Percentiles rank a stretch among this genome's conserved stretches.
phyloP scores from a whole-genome alignment of 2,113 vertebrate species.

The Odocoileus hemionus region DNA sequence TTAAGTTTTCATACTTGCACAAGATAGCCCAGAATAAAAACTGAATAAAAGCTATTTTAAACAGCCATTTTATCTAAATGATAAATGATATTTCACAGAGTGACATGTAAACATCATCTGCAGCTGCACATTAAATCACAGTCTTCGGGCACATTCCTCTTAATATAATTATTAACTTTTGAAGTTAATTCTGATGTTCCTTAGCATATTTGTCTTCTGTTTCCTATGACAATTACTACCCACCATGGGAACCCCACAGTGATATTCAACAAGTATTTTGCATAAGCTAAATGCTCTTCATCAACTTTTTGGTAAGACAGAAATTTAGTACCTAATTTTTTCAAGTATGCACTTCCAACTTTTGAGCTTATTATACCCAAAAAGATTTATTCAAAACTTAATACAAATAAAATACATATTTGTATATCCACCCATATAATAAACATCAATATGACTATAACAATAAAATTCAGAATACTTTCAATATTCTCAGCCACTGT shows the following conservation, averaged over 20 bases:
- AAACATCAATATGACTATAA: not conserved
- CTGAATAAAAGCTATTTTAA: not conserved
- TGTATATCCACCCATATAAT: not conserved
- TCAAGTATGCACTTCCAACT: not conserved
- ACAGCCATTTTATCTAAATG: slow-evolving; percentile 30
- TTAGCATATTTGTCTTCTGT: not conserved
- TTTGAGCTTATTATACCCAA: not conserved
- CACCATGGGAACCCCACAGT: not conserved
- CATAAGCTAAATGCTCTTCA: not conserved
- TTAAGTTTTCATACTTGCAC: not conserved
- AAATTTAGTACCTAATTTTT: not conserved
- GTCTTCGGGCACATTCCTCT: slow-evolving; percentile 21
- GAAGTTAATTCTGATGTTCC: not conserved
- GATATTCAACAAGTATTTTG: not conserved
- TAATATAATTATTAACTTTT: slow-evolving; percentile 19
- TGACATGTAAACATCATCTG: slow-evolving; percentile 6
- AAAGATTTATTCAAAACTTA: not conserved
- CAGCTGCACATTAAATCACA: slow-evolving; percentile 33
- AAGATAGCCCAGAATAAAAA: not conserved
- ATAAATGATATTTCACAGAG: slow-evolving; percentile 29
- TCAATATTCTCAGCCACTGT: not conserved
- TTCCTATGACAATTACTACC: not conserved
- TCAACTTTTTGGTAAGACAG: not conserved
- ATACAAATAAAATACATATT: not conserved
- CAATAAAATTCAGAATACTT: not conserved